Conservation (phyloP, 1,140 invertebrate species). For the Adelges cooleyi region DNA sequence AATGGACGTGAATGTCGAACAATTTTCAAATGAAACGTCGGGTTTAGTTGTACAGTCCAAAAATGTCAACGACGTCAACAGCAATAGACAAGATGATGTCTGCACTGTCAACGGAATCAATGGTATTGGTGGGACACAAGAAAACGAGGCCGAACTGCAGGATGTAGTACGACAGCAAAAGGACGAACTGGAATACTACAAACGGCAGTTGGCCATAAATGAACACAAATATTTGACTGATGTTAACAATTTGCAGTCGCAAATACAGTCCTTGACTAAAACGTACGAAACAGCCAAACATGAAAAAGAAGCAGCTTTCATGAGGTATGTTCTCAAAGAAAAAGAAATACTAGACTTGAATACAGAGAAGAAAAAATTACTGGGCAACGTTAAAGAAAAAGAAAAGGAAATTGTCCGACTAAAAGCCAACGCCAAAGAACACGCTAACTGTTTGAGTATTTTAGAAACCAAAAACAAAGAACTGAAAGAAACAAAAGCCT, state of each 20-base stretch:
- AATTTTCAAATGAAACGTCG: background rate
- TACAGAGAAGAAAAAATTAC: background rate
- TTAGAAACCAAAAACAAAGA: slow-evolving; percentile 16
- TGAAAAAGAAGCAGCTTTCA: background rate
- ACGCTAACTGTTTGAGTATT: background rate
- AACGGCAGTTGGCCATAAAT: background rate
- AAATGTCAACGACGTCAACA: background rate
- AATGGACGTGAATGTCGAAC: background rate
- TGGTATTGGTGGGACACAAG: background rate
- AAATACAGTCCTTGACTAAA: background rate
- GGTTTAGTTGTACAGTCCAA: background rate
- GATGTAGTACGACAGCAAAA: background rate
- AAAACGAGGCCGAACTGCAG: background rate
- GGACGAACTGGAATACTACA: slow-evolving; percentile 4
- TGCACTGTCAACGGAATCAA: background rate
- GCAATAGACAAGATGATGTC: background rate
- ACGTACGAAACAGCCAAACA: background rate
- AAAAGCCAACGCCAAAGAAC: background rate
- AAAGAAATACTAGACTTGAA: slow-evolving; percentile 14
- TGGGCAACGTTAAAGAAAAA: background rate
- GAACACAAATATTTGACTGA: slow-evolving; percentile 4
- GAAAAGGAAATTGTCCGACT: background rate
- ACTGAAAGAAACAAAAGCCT: background rate
- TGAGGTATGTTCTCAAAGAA: slow-evolving; percentile 9
- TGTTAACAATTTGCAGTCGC: background rate